These are phyloP conservation scores for Odiellus spinosus DNA, from an alignment of 2,888 invertebrate species.

Conservation along the genomic window DNA sequence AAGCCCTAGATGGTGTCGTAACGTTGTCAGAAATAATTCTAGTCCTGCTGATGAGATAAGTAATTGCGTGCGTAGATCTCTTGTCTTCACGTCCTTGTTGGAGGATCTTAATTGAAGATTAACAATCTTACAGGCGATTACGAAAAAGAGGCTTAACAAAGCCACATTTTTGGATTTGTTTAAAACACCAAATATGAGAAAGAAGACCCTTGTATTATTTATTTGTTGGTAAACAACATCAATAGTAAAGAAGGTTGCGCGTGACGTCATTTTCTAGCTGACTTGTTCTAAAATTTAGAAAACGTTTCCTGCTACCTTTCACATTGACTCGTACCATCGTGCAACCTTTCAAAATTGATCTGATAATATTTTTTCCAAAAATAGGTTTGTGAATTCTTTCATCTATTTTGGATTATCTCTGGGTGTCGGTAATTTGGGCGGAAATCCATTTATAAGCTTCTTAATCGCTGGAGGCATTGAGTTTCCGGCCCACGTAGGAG, in stretches of 20 bases:
- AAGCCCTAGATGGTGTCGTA: conserved; percentile 56
- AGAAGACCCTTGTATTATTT: not conserved
- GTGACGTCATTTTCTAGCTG: no score
- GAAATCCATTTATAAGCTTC: conserved; percentile 18
- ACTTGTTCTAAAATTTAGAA: no score
- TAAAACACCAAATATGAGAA: not conserved
- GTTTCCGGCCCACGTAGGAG: conserved; percentile 15
- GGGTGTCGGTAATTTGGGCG: conserved; percentile 17
- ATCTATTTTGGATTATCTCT: conserved; percentile 18
- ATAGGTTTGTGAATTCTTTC: conserved; percentile 18
- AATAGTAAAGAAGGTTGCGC: no score
- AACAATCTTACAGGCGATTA: no score
- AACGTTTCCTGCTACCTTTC: no score
- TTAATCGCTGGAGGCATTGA: conserved; percentile 19
- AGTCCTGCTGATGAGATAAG: not conserved
- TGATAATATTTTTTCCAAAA: no score
- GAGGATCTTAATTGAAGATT: no score
- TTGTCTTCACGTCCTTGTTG: no score
- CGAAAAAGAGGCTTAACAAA: not conserved
- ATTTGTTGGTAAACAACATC: not conserved
- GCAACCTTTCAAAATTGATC: no score
- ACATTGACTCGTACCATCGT: no score
- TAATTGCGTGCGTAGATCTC: not conserved
- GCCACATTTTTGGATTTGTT: not conserved
- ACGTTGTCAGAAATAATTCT: not conserved